phyloP scores from a whole-genome alignment of 1,140 invertebrate genomes.

The Drosophila lacteicornis region DNA sequence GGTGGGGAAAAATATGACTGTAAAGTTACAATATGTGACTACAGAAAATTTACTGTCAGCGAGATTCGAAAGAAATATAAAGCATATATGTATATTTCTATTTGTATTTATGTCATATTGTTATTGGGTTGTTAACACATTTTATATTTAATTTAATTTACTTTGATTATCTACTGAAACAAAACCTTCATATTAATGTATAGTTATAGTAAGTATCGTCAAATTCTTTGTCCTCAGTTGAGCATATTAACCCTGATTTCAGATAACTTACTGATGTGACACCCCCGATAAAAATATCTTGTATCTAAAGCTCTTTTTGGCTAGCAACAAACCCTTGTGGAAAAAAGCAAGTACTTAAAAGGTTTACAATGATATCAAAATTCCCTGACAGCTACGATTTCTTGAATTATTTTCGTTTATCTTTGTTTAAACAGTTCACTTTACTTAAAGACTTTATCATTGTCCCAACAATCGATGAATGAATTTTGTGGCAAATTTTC shows the following conservation, averaged over 20 bases:
- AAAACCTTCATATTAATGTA: neutral
- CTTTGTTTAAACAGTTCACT: slow-evolving; percentile 25
- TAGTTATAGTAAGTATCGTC: neutral
- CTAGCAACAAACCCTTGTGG: neutral
- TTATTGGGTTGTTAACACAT: neutral
- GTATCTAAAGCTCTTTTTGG: neutral
- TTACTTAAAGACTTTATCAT: slow-evolving; percentile 28
- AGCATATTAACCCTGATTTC: neutral
- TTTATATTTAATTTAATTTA: neutral
- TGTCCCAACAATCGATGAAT: slow-evolving; percentile 18
- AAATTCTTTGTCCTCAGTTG: neutral
- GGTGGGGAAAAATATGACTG: neutral
- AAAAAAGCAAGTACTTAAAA: neutral
- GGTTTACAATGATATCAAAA: slow-evolving; percentile 12
- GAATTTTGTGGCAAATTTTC: slow-evolving; percentile 10
- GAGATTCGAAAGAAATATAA: neutral
- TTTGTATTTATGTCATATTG: too few species aligned
- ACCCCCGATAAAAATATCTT: slow-evolving; percentile 9
- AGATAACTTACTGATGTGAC: neutral
- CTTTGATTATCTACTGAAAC: neutral
- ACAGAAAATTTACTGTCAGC: neutral
- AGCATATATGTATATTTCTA: neutral
- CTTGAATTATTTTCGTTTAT: slow-evolving; percentile 12
- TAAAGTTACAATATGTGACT: neutral
- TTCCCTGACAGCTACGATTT: slow-evolving; percentile 9